Base-by-base conservation (phyloP, 2,888 invertebrate species). In the Gastracanthus pulcherrimus region DNA sequence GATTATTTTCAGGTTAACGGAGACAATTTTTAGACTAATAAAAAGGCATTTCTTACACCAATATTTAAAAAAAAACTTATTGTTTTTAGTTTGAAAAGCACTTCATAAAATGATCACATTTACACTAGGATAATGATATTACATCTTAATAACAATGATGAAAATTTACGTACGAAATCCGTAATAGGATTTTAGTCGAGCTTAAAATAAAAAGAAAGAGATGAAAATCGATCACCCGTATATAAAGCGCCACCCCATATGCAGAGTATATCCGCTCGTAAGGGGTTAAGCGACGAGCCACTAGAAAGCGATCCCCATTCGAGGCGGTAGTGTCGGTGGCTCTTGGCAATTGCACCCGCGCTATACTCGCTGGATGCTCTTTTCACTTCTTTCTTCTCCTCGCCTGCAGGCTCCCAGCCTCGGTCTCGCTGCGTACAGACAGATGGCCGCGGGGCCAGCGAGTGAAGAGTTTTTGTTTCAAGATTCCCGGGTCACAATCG, bases 391-490 rank as follows among this genome's bases (percentile, higher is more conserved):
- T 90, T 88, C 87, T 72, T 48, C 76, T 81, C 71, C 16, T 76
- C 23, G 11, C 55, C 26, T 55, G n/a, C n/a, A n/a, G n/a, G n/a
- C n/a, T n/a, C n/a, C n/a, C n/a, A n/a, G n/a, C n/a, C n/a, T n/a
- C n/a, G n/a, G n/a, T n/a, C n/a, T n/a, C n/a, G n/a, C n/a, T n/a
- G n/a, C n/a, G n/a, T n/a, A n/a, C n/a, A 87, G 89, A 90, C 90
- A 90, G 90, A 90, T 89, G 89, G 90, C 87, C 85, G 83, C 86
- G 82, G 82, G 85, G 83, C 78, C 84, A 78, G 82, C 77, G n/a
- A n/a, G n/a, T n/a, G n/a, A n/a, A n/a, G n/a, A n/a, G 89, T 90
- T 91, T 90, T 91, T 91, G 90, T 91, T 91, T 91, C 90, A 88
- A 90, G 88, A 87, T 87, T 87, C 84, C 86, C 86, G 86, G 87